phyloP scores from a whole-genome alignment of 2,888 invertebrate genomes.

The Glaucopsyche alexis region DNA sequence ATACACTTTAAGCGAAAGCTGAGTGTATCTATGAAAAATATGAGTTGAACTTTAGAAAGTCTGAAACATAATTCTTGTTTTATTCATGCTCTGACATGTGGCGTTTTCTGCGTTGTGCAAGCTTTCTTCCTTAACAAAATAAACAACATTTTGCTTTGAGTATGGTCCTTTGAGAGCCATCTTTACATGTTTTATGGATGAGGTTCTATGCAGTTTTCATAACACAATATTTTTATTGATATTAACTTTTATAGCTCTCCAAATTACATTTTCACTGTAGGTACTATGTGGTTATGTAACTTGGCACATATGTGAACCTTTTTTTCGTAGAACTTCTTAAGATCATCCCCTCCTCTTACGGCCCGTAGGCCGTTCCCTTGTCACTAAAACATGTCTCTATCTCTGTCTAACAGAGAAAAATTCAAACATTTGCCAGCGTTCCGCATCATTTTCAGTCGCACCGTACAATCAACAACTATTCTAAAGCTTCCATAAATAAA shows the following conservation, averaged over 20 bases:
- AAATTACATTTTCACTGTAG: constrained; percentile 44
- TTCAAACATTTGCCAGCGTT: constrained; percentile 59
- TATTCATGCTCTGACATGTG: constrained; percentile 79
- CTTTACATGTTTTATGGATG: constrained; percentile 75
- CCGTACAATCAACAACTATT: constrained; percentile 43
- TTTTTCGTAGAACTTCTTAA: constrained; percentile 62
- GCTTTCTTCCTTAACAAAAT: constrained; percentile 77
- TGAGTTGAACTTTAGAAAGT: constrained; percentile 71
- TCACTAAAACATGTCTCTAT: constrained; percentile 68
- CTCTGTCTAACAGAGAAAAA: constrained; percentile 72
- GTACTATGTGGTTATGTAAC: constrained; percentile 37
- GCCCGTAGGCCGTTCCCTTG: constrained; percentile 75
- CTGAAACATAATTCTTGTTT: constrained; percentile 76
- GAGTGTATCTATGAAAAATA: constrained; percentile 67
- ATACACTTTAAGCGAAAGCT: constrained; percentile 1
- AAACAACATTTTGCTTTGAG: constrained; percentile 76
- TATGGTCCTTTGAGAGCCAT: constrained; percentile 73
- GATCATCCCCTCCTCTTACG: constrained; percentile 69
- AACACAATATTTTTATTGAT: constrained; percentile 45
- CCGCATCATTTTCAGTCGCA: constrained; percentile 55
- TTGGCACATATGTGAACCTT: constrained; percentile 32
- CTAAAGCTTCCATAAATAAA: constrained; percentile 38
- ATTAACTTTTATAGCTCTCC: constrained; percentile 38
- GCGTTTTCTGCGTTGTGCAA: constrained; percentile 68
- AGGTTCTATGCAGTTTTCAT: constrained; percentile 64